Conservation (phyloP, 2,797 vertebrate genomes). For the Acrossocheilus wenchowensis region DNA sequence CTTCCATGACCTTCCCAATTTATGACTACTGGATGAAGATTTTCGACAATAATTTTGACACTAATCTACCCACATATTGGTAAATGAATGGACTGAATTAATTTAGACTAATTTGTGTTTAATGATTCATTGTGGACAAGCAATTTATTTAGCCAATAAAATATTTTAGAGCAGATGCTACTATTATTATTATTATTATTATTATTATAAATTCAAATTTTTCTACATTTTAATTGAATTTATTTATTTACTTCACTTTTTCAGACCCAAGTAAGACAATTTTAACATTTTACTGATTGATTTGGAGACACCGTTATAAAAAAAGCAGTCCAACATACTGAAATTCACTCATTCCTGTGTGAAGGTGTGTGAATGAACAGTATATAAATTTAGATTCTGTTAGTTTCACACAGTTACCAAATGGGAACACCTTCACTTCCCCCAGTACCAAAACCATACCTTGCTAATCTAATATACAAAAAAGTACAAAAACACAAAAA, state of each 20-base stretch:
- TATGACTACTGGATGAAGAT: neutral
- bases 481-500: too few relatives aligned
- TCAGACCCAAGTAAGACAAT: neutral
- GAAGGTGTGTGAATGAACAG: neutral
- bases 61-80: neutral
- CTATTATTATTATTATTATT: neutral
- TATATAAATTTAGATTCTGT: neutral
- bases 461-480: neutral
- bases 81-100: neutral
- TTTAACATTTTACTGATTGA: neutral
- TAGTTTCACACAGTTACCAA: neutral
- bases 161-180: neutral
- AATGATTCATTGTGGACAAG: neutral
- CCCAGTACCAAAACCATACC: slow-evolving; percentile 8
- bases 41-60: neutral
- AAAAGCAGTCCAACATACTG: neutral
- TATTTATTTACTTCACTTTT: neutral
- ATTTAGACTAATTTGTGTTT: neutral
- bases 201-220: neutral
- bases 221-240: neutral
- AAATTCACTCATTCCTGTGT: neutral
- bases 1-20: neutral
- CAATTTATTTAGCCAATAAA: neutral
- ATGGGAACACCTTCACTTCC: neutral
- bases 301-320: neutral